Base-by-base conservation (phyloP, 2,888 invertebrate species). In the Drosophila suboccidentalis region DNA sequence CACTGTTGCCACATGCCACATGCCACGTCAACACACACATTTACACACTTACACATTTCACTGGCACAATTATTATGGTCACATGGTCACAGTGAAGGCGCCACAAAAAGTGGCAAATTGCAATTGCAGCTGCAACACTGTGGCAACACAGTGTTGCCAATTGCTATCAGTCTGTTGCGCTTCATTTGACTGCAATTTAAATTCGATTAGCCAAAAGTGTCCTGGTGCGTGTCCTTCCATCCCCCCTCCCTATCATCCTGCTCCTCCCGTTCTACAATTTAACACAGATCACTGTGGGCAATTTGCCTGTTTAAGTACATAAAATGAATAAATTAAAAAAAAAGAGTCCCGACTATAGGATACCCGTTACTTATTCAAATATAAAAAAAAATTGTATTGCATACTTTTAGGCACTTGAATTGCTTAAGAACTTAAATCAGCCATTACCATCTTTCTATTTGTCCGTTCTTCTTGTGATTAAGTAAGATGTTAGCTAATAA, bases 121-220 rank as follows among this genome's bases (percentile, higher is more conserved):
- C 50, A 17, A 38, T 15, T 13, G 57, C 15, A 5, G 38, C 8
- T 36, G 59, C 9, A 29, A 22, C 19, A 39, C 15, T 17, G 39
- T 32, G 29, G 44, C 54, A 50, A 36, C 22, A 22, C 22, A 22
- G 55, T 36, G 22, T 34, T 59, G 50, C 49, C 59, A 79, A 74
- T 66, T 72, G 77, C 77, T 70, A 62, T 67, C 75, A 66, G 75
- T 55, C 44, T 49, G 74, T 38, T 82, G 71, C 72, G 79, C 75
- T 82, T 79, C 81, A 79, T 75, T 75, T 80, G 64, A 49, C 65
- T 62, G 77, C 69, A 77, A 70, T 74, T 76, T 54, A 71, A 73
- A 82, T 85, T 80, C 80, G 83, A 84, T 85, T 78, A 72, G 80
- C 73, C 71, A 50, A 65, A 65, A 43, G 67, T 75, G 72, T 62